Conservation (phyloP, 2,888 invertebrate species). For the Epiblema foenella region DNA sequence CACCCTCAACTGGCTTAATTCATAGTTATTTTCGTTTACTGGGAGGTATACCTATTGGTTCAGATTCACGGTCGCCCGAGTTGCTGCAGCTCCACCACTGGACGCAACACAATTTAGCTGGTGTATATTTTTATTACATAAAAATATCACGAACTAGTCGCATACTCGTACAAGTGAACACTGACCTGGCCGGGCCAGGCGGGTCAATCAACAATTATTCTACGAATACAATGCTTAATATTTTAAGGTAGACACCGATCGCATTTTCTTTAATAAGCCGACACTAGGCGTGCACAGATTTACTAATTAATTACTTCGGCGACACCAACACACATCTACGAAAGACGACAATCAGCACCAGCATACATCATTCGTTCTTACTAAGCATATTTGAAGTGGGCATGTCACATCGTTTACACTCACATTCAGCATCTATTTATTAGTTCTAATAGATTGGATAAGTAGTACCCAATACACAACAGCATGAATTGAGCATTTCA, state of each 20-base stretch:
- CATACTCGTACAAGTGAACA: slow-evolving; percentile 14
- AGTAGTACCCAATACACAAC: slow-evolving; percentile 19
- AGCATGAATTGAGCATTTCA: slow-evolving; percentile 35
- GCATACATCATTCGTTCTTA: slow-evolving; percentile 24
- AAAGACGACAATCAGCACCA: slow-evolving; percentile 35
- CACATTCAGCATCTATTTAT: slow-evolving; percentile 23
- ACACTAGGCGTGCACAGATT: slow-evolving; percentile 38
- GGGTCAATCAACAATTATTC: slow-evolving; percentile 33
- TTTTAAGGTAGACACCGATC: slow-evolving; percentile 37
- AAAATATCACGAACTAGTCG: slow-evolving; percentile 34
- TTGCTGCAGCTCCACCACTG: slow-evolving; percentile 1
- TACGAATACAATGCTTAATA: slow-evolving; percentile 30
- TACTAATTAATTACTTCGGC: slow-evolving; percentile 25
- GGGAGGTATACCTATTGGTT: slow-evolving; percentile 13
- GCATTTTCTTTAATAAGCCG: slow-evolving; percentile 32
- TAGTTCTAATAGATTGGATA: slow-evolving; percentile 29
- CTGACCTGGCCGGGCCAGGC: slow-evolving; percentile 23
- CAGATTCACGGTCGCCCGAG: slow-evolving; percentile 1
- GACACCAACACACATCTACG: slow-evolving; percentile 23
- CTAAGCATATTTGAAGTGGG: slow-evolving; percentile 24
- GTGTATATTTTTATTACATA: slow-evolving; percentile 34
- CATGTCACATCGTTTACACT: slow-evolving; percentile 9
- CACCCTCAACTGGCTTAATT: slow-evolving; percentile 13
- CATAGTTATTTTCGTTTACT: slow-evolving; percentile 9
- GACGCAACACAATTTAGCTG: not conserved